Evolutionary conservation across 2,797 vertebrate genomes (phyloP).

Genomic region (Myiothlypis chrysogaster): DNA sequence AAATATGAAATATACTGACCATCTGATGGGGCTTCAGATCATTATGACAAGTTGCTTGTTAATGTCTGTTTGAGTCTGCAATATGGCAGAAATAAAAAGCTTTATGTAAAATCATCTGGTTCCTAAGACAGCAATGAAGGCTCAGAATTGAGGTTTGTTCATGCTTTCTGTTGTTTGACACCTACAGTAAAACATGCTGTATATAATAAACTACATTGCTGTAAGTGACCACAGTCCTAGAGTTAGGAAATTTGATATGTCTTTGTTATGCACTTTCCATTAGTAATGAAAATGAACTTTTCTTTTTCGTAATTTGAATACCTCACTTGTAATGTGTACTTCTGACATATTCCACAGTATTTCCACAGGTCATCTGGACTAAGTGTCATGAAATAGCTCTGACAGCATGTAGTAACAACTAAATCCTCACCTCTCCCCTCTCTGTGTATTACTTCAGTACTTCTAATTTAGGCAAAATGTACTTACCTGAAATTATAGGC

Average conservation of each 20-base stretch:
- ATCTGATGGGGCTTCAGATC: not conserved
- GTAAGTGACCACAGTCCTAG: not conserved
- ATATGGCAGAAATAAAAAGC: not conserved
- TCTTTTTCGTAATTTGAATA: not conserved
- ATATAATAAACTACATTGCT: not conserved
- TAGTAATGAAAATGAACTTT: not conserved
- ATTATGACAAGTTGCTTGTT: not conserved
- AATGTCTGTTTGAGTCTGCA: not conserved
- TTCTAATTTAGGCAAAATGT: not conserved
- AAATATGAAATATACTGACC: not conserved
- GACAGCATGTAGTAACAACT: not conserved
- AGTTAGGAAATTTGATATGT: not conserved
- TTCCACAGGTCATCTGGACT: not conserved
- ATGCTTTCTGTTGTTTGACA: not conserved
- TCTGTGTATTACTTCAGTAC: not conserved
- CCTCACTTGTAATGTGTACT: not conserved
- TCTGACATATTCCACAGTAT: not conserved
- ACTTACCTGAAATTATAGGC: not conserved
- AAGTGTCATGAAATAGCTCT: not conserved
- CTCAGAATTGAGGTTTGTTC: not conserved
- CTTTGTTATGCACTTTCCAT: not conserved
- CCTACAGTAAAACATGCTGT: not conserved
- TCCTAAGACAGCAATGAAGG: not conserved
- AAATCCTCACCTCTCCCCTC: not conserved
- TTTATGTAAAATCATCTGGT: not conserved